A percentile compares a stretch with the other conserved stretches of the same genome.
Conservation (phyloP, 1,140 invertebrate genomes). For the Drosophila prosaltans region DNA sequence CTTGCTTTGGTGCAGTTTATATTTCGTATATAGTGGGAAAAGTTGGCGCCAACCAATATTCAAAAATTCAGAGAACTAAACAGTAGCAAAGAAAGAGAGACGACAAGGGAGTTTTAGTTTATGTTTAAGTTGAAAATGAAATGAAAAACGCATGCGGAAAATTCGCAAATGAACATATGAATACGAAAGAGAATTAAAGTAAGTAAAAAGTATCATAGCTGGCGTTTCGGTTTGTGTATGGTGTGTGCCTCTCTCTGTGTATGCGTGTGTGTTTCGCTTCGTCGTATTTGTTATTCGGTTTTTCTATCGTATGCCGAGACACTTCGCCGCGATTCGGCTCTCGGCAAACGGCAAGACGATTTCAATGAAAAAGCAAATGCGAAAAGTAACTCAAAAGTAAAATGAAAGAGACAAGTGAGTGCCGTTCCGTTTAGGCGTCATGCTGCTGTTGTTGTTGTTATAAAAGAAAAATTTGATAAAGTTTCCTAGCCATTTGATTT, state of each 20-base stretch:
- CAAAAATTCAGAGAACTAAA: neutral
- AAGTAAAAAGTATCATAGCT: constrained; percentile 58
- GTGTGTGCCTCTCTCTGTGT: constrained; percentile 34
- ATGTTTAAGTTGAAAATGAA: constrained; percentile 26
- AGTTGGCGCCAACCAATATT: constrained; percentile 15
- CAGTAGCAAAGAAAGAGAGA: constrained; percentile 23
- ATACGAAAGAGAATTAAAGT: constrained; percentile 71
- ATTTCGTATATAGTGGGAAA: constrained; percentile 31
- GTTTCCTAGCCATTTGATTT: constrained; percentile 23
- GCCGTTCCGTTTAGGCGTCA: constrained; percentile 43
- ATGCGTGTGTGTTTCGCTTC: constrained; percentile 26
- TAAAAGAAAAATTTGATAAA: constrained; percentile 33
- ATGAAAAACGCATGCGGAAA: constrained; percentile 70
- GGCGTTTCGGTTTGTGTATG: constrained; percentile 58
- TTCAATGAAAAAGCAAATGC: constrained; percentile 41
- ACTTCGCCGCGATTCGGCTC: constrained; percentile 27
- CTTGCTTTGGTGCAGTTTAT: constrained; percentile 57
- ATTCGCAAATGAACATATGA: constrained; percentile 72
- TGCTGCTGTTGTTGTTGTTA: constrained; percentile 28
- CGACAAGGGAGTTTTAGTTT: neutral
- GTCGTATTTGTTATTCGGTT: constrained; percentile 20
- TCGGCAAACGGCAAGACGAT: constrained; percentile 3
- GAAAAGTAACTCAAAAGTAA: constrained; percentile 49
- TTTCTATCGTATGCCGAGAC: constrained; percentile 31
- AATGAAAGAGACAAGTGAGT: constrained; percentile 53